These are phyloP conservation scores for Acanthurus leucopareius DNA, from an alignment of 2,797 vertebrate species.

Conservation along the genomic window DNA sequence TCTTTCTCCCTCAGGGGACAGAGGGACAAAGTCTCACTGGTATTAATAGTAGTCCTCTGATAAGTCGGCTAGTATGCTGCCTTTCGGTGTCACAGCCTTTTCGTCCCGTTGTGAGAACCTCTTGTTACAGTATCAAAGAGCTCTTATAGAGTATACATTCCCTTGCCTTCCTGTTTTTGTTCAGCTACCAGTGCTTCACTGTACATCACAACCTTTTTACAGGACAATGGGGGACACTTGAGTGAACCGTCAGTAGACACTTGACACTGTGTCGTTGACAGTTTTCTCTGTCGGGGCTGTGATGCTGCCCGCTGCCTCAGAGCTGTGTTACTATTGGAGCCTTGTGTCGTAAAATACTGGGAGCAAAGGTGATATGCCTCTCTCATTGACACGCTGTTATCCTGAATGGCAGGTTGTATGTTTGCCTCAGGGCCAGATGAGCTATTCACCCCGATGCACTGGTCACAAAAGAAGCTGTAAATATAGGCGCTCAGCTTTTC, in stretches of 20 bases:
- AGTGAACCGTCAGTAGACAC: slow-evolving; percentile 65
- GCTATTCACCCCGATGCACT: slow-evolving; percentile 46
- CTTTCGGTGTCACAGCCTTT: slow-evolving; percentile 52
- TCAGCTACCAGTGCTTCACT: slow-evolving; percentile 51
- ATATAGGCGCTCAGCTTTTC: slow-evolving; percentile 45
- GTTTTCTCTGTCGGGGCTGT: slow-evolving; percentile 38
- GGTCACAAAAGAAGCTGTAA: slow-evolving; percentile 58
- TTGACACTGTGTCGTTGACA: slow-evolving; percentile 63
- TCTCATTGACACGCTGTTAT: slow-evolving; percentile 43
- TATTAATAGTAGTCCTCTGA: slow-evolving; percentile 80
- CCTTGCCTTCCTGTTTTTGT: slow-evolving; percentile 58
- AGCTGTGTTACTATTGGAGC: slow-evolving; percentile 47
- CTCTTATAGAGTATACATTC: slow-evolving; percentile 65
- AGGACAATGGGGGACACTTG: slow-evolving; percentile 61
- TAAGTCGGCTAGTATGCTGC: slow-evolving; percentile 53
- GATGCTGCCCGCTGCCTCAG: slow-evolving; percentile 49
- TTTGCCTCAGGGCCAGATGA: slow-evolving; percentile 45
- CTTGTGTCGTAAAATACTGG: slow-evolving; percentile 49
- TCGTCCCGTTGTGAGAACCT: slow-evolving; percentile 66
- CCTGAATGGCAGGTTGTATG: slow-evolving; percentile 54
- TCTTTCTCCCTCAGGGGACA: slow-evolving; percentile 71
- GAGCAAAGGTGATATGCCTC: slow-evolving; percentile 54
- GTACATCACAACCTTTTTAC: slow-evolving; percentile 64
- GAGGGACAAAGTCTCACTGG: slow-evolving; percentile 67
- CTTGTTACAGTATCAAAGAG: slow-evolving; percentile 65